Conservation (phyloP, 92 coral and sea anemone genomes). For the Palythoa heliodiscus region DNA sequence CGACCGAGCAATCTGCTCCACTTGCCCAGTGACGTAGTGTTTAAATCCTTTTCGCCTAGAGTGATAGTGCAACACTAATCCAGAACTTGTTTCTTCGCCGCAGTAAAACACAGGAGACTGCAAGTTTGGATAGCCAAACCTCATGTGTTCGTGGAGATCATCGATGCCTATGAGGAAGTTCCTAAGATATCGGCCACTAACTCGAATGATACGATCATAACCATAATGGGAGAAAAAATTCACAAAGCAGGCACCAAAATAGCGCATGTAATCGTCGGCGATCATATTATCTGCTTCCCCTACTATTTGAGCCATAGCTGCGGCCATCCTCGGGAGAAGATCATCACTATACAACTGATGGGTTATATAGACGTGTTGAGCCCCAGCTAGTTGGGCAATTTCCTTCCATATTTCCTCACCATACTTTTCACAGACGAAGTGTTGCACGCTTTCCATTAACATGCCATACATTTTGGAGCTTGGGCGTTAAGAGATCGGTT, state of each 20-base stretch:
- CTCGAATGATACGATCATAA: conserved; percentile 68
- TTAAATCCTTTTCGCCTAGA: conserved; percentile 67
- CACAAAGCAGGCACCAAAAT: conserved; percentile 77
- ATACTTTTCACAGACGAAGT: conserved; percentile 66
- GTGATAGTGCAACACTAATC: conserved; percentile 70
- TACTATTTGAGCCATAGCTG: conserved; percentile 56
- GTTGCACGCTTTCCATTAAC: conserved; percentile 83
- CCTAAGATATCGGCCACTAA: conserved; percentile 68
- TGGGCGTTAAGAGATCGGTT: neutral
- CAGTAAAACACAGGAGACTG: conserved; percentile 79
- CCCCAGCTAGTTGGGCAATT: conserved; percentile 63
- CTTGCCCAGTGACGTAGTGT: conserved; percentile 80
- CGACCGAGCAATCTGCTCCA: conserved; percentile 64
- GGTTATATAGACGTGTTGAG: conserved; percentile 71
- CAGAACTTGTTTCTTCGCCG: conserved; percentile 75
- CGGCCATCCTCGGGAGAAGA: conserved; percentile 61
- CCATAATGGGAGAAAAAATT: conserved; percentile 84
- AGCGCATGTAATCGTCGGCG: conserved; percentile 67
- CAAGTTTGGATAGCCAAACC: conserved; percentile 80
- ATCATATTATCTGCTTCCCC: conserved; percentile 62
- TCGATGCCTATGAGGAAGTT: conserved; percentile 78
- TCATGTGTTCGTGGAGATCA: conserved; percentile 82
- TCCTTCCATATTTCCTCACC: conserved; percentile 76
- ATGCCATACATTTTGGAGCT: conserved; percentile 75
- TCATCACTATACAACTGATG: conserved; percentile 79